These are phyloP conservation scores for Hypsibius dujardini DNA, from an alignment of 1,140 invertebrate species.

Conservation along the genomic window DNA sequence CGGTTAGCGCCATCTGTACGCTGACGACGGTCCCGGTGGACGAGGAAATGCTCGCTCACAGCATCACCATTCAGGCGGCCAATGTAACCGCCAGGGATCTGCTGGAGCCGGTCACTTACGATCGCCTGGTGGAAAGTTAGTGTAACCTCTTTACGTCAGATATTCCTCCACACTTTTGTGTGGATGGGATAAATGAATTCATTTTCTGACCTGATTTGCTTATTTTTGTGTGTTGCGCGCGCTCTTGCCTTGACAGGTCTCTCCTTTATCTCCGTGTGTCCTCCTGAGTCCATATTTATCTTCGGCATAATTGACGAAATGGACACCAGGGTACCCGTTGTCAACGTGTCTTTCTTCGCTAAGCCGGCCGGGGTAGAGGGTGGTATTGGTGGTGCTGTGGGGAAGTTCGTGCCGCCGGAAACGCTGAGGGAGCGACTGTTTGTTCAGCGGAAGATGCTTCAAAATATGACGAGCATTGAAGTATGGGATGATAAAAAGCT, in stretches of 20 bases:
- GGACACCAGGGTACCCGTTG: neutral
- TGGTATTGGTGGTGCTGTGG: too few relatives aligned
- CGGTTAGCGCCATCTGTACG: constrained; percentile 66
- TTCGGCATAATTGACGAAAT: constrained; percentile 13
- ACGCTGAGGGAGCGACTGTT: constrained; percentile 78
- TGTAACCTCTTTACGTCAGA: too few relatives aligned
- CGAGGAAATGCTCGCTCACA: constrained; percentile 81
- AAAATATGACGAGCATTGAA: constrained; percentile 64
- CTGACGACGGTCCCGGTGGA: constrained; percentile 48
- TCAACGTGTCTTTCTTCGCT: neutral
- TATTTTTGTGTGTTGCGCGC: too few relatives aligned
- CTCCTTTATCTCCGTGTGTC: neutral
- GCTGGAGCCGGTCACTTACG: constrained; percentile 7
- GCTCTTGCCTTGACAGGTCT: constrained; percentile 13
- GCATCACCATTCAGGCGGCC: constrained; percentile 74
- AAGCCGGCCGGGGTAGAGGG: too few relatives aligned
- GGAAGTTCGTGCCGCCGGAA: neutral
- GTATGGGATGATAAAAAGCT: too few relatives aligned
- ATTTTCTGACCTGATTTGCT: too few relatives aligned
- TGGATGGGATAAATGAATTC: too few relatives aligned
- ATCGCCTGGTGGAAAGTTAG: constrained; percentile 11
- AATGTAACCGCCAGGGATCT: constrained; percentile 52
- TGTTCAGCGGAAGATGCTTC: constrained; percentile 63
- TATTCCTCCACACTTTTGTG: too few relatives aligned
- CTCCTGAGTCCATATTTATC: constrained; percentile 5